Percentiles rank a stretch among this genome's conserved stretches.
Evolutionary conservation across 2,797 vertebrate genomes (phyloP).

Genomic region (Nasua narica): DNA sequence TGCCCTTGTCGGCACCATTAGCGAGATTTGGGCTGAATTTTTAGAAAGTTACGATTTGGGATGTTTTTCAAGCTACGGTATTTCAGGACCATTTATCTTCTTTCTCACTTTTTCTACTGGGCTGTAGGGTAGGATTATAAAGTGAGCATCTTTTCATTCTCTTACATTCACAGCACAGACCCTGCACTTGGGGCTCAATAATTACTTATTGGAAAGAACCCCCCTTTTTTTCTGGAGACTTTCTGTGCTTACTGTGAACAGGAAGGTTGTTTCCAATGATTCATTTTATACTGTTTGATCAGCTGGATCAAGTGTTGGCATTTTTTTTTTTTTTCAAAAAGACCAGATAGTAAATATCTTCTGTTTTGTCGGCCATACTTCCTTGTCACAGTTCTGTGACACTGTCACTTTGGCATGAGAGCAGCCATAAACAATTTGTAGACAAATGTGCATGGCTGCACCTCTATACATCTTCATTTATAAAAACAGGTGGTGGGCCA

Average conservation of each 20-base stretch:
- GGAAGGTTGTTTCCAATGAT: neutral
- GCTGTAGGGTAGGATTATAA: neutral
- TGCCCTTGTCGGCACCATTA: neutral
- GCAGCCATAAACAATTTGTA: neutral
- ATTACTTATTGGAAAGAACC: neutral
- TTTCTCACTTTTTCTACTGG: neutral
- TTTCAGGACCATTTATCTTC: neutral
- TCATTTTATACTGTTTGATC: neutral
- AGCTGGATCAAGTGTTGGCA: neutral
- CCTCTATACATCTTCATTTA: neutral
- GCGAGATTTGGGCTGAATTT: neutral
- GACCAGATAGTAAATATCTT: neutral
- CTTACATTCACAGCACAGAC: neutral
- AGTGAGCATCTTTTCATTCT: neutral
- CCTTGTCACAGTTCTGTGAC: neutral
- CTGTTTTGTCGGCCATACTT: neutral
- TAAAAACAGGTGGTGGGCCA: neutral
- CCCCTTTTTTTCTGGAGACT: no score
- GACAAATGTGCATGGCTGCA: neutral
- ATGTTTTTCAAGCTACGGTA: neutral
- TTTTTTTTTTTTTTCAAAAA: neutral
- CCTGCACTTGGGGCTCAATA: neutral
- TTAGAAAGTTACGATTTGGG: neutral
- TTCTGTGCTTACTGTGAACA: neutral
- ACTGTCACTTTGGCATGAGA: neutral